Percentiles rank a stretch among this genome's conserved stretches.
Evolutionary conservation across 2,113 vertebrate species (phyloP).

Genomic region (Arenaria interpres): DNA sequence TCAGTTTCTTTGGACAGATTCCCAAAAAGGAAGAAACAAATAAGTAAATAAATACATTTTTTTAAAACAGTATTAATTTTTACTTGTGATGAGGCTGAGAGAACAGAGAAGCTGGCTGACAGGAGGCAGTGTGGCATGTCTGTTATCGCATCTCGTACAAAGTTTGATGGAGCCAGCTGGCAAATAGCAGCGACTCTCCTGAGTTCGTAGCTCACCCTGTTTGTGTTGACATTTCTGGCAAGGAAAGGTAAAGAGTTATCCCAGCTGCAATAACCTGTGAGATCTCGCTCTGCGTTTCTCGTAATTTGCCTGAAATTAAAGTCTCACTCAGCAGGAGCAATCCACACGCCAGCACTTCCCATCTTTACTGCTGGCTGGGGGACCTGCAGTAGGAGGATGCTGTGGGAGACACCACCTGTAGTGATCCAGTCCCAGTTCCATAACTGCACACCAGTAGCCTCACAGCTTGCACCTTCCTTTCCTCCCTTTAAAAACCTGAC

Average conservation of each 20-base stretch:
- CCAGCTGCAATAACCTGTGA: conserved; percentile 25
- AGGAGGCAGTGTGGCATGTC: not conserved
- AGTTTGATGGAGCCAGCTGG: conserved; percentile 40
- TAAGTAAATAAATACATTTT: not conserved
- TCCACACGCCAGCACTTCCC: not conserved
- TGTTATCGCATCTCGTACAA: not conserved
- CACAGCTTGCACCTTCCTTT: not conserved
- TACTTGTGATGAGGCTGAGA: not conserved
- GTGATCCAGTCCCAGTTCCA: not conserved
- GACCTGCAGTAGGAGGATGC: not conserved
- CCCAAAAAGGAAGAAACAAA: not conserved
- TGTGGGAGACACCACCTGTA: not conserved
- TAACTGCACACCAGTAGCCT: not conserved
- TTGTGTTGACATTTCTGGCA: conserved; percentile 50
- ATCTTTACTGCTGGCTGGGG: rapidly evolving
- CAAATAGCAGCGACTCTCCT: conserved; percentile 3
- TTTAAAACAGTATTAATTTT: not conserved
- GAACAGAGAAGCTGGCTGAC: not conserved
- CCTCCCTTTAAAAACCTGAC: not conserved
- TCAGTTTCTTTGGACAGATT: not conserved
- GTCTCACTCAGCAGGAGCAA: not conserved
- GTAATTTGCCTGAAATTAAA: not conserved
- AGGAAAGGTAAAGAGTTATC: conserved; percentile 46
- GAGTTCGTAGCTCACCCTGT: conserved; percentile 29
- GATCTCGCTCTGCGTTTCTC: not conserved